These are phyloP conservation scores for Pteronotus mesoamericanus DNA, from an alignment of 2,797 vertebrate genomes.

Conservation along the genomic window DNA sequence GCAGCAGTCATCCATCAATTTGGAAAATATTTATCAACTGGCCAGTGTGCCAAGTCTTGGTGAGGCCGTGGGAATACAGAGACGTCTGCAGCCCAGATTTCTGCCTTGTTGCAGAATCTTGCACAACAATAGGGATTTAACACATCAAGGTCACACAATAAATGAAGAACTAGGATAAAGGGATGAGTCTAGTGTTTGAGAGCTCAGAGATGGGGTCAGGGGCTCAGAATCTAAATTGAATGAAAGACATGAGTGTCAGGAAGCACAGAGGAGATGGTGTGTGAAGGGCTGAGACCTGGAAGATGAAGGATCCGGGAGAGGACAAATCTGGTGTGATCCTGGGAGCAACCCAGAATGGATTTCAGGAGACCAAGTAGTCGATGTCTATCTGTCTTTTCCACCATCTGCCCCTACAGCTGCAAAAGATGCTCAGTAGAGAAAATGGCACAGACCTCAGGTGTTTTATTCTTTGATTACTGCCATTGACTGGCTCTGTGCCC, in stretches of 20 bases:
- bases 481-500: not conserved
- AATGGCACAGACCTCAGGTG: not conserved
- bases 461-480: not conserved
- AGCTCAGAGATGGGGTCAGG: not conserved
- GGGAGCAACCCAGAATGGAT: not conserved
- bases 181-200: not conserved
- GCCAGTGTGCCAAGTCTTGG: slow-evolving; percentile 41
- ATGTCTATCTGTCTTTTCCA: not conserved
- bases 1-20: slow-evolving; percentile 23
- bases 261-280: not conserved
- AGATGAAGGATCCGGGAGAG: not conserved
- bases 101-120: not conserved
- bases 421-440: not conserved
- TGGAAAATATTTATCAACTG: slow-evolving; percentile 55
- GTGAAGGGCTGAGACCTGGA: not conserved
- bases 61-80: slow-evolving; percentile 37
- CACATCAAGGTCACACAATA: not conserved
- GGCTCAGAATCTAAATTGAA: not conserved
- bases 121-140: not conserved
- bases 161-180: not conserved
- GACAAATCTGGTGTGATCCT: not conserved
- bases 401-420: not conserved
- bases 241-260: not conserved
- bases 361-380: not conserved
- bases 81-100: not conserved